These are phyloP conservation scores for Drosophila sordidula DNA, from an alignment of 2,888 invertebrate species.

Conservation along the genomic window DNA sequence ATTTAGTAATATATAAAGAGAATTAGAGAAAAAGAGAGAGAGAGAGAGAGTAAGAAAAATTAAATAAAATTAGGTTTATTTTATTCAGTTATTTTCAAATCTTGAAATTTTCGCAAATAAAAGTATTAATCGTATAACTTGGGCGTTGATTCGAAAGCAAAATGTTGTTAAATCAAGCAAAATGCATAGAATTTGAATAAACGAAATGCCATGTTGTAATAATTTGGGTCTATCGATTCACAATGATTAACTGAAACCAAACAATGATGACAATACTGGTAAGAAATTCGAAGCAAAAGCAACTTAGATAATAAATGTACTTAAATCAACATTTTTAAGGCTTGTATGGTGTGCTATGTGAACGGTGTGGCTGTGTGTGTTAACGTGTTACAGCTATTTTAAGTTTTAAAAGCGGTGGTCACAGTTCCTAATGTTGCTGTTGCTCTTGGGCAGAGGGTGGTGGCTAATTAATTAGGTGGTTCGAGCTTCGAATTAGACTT, in stretches of 20 bases:
- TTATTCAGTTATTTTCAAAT: constrained; percentile 21
- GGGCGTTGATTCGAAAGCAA: constrained; percentile 20
- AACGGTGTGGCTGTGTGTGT: constrained; percentile 9
- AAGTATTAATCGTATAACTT: constrained; percentile 26
- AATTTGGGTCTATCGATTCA: constrained; percentile 19
- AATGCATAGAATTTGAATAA: constrained; percentile 62
- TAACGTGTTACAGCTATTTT: constrained; percentile 31
- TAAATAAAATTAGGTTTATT: constrained; percentile 47
- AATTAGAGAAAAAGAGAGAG: constrained; percentile 59
- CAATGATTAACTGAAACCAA: neutral
- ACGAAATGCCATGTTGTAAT: constrained; percentile 39
- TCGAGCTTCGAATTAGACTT: constrained; percentile 15
- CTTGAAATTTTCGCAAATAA: constrained; percentile 21
- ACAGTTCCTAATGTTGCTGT: constrained; percentile 47
- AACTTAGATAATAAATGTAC: constrained; percentile 16
- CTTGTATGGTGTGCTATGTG: constrained; percentile 16
- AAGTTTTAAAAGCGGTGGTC: constrained; percentile 66
- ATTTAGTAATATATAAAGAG: constrained; percentile 35
- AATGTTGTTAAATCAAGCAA: constrained; percentile 63
- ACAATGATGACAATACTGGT: constrained; percentile 23
- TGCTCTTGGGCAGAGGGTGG: constrained; percentile 49
- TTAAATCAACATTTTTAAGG: constrained; percentile 27
- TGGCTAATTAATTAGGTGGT: constrained; percentile 35
- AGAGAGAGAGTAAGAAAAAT: constrained; percentile 44
- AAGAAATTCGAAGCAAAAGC: constrained; percentile 31